Percentiles rank a stretch among this genome's conserved stretches.
Conservation (phyloP, 2,888 invertebrate species). For the Mellilla xanthometata region DNA sequence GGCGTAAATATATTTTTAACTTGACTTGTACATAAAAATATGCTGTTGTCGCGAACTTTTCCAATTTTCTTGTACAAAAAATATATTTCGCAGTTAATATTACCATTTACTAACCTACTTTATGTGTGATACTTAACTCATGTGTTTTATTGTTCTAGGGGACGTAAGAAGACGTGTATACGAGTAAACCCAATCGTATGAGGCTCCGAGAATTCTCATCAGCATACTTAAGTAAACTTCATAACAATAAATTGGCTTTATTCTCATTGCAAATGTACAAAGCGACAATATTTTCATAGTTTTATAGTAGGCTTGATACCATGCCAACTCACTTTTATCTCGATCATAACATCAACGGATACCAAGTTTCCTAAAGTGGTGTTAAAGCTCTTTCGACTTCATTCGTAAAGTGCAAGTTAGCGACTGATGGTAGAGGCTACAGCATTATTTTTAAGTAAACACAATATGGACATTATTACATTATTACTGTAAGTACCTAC, state of each 20-base stretch:
- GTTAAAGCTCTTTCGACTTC: slow-evolving; percentile 26
- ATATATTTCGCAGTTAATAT: slow-evolving; percentile 5
- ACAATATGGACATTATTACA: too few relatives aligned
- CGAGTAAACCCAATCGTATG: slow-evolving; percentile 8
- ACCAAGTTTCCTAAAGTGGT: slow-evolving; percentile 43
- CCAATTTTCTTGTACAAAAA: too few relatives aligned
- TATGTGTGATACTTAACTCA: slow-evolving; percentile 21
- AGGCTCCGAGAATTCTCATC: slow-evolving; percentile 28
- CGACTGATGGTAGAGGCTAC: too few relatives aligned
- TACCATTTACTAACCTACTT: slow-evolving; percentile 11
- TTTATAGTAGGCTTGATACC: slow-evolving; percentile 46
- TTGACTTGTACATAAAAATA: too few relatives aligned
- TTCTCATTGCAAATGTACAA: slow-evolving; percentile 42
- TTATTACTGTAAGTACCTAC: too few relatives aligned
- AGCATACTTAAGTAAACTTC: slow-evolving; percentile 30
- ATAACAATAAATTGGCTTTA: slow-evolving; percentile 44
- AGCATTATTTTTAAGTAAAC: too few relatives aligned
- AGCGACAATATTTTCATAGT: slow-evolving; percentile 49
- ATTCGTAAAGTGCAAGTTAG: slow-evolving; percentile 7
- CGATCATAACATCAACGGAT: slow-evolving; percentile 39
- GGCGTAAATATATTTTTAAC: too few relatives aligned
- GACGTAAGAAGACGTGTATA: slow-evolving; percentile 9
- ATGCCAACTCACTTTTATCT: slow-evolving; percentile 50
- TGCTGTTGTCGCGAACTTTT: too few relatives aligned
- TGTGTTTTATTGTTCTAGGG: slow-evolving; percentile 23